Percentiles rank a stretch among this genome's conserved stretches.
phyloP scores from a whole-genome alignment of 2,113 vertebrate species.

The Caranx ignobilis region DNA sequence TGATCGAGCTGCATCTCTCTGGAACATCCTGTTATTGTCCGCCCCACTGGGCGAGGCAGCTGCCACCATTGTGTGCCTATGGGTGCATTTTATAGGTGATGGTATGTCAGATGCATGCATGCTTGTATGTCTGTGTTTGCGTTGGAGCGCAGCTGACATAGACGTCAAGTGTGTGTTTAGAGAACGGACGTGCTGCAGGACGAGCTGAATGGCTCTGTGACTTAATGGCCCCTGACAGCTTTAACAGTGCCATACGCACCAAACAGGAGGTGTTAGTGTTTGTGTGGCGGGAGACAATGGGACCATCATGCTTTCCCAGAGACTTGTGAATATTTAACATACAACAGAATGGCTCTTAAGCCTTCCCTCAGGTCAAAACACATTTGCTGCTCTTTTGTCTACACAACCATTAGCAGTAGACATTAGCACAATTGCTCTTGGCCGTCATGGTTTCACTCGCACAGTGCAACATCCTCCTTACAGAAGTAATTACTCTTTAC shows the following conservation, averaged over 20 bases:
- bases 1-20: not conserved
- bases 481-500: no score
- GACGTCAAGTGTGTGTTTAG: not conserved
- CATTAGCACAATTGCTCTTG: not conserved
- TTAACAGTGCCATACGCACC: not conserved
- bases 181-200: constrained; percentile 1
- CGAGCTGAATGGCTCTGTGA: not conserved
- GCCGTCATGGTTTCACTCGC: not conserved
- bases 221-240: constrained; percentile 16
- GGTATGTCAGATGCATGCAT: not conserved
- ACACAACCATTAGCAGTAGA: not conserved
- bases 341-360: not conserved
- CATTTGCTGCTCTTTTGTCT: not conserved
- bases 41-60: not conserved
- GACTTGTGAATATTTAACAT: constrained; percentile 50
- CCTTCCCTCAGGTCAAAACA: constrained; percentile 16
- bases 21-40: not conserved
- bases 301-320: not conserved
- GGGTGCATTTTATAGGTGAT: constrained; percentile 3
- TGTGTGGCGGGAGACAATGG: constrained; percentile 2
- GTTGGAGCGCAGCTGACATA: not conserved
- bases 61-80: not conserved
- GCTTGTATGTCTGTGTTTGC: constrained; percentile 9
- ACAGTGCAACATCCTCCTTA: not conserved
- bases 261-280: not conserved